phyloP scores from a whole-genome alignment of 1,140 invertebrate species.

The Himalopsyche phryganea region DNA sequence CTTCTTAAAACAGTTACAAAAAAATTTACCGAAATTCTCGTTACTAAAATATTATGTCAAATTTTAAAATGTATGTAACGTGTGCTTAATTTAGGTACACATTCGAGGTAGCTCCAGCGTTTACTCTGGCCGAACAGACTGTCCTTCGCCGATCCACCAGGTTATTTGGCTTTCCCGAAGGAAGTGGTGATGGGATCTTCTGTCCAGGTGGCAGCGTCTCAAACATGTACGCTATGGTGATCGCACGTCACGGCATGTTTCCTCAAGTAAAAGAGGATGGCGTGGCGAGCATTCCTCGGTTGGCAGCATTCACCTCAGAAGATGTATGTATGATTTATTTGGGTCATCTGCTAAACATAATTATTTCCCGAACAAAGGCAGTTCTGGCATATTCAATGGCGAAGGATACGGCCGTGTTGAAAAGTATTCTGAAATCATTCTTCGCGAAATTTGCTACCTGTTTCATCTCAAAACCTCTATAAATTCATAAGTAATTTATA shows the following conservation, averaged over 20 bases:
- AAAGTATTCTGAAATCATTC: too few species aligned
- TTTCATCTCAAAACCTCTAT: too few species aligned
- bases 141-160: slow-evolving; percentile 59
- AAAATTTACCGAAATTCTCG: too few species aligned
- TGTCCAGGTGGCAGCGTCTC: slow-evolving; percentile 82
- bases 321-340: slow-evolving; percentile 63
- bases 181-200: slow-evolving; percentile 67
- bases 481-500: too few species aligned
- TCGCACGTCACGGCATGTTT: slow-evolving; percentile 70
- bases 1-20: too few species aligned
- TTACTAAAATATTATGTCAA: too few species aligned
- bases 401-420: too few species aligned
- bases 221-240: slow-evolving; percentile 75
- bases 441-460: too few species aligned
- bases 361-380: too few species aligned
- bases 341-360: too few species aligned
- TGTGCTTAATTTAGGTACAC: slow-evolving; percentile 58
- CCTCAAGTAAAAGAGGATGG: slow-evolving; percentile 75
- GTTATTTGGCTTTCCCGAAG: slow-evolving; percentile 61
- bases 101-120: slow-evolving; percentile 74
- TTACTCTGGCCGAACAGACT: slow-evolving; percentile 66
- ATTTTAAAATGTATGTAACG: too few species aligned
- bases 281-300: slow-evolving; percentile 54
- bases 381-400: too few species aligned
- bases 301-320: slow-evolving; percentile 72